Percentiles rank a stretch among this genome's conserved stretches.
These are phyloP conservation scores for Delichon dasypus DNA, from an alignment of 2,797 vertebrate species.

Conservation along the genomic window DNA sequence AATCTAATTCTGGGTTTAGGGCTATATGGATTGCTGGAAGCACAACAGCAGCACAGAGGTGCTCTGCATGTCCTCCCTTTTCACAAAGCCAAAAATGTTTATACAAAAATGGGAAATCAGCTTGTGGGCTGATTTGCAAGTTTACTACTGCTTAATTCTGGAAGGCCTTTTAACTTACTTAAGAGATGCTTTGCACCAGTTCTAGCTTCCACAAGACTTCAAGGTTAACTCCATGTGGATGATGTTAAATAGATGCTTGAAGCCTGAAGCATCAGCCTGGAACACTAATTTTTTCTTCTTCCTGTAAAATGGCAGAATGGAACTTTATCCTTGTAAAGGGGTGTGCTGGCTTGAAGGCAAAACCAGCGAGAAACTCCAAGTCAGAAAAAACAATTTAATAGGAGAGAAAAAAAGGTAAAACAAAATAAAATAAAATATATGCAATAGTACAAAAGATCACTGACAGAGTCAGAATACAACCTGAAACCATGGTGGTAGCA, in stretches of 20 bases:
- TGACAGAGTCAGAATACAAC: too few relatives aligned
- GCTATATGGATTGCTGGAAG: neutral
- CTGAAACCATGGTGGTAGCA: too few relatives aligned
- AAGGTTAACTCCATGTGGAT: neutral
- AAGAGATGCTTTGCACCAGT: neutral
- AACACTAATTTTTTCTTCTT: neutral
- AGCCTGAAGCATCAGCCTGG: neutral
- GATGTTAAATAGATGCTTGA: neutral
- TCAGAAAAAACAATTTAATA: too few relatives aligned
- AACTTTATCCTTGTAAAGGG: neutral
- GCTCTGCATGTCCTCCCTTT: neutral
- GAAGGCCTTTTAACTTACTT: neutral
- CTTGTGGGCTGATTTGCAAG: neutral
- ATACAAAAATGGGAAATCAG: neutral
- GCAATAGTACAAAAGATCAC: too few relatives aligned
- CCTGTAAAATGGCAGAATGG: neutral
- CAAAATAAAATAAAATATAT: too few relatives aligned
- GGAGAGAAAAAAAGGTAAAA: too few relatives aligned
- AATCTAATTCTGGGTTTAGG: neutral
- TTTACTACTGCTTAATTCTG: neutral
- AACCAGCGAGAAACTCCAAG: too few relatives aligned
- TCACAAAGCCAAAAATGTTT: neutral
- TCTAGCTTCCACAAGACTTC: neutral
- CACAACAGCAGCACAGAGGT: neutral
- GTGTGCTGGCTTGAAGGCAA: too few relatives aligned